Evolutionary conservation across 1,140 invertebrate genomes (phyloP), one percentile per base, ranked within the genome.

Genomic region (Aethina tumida): DNA sequence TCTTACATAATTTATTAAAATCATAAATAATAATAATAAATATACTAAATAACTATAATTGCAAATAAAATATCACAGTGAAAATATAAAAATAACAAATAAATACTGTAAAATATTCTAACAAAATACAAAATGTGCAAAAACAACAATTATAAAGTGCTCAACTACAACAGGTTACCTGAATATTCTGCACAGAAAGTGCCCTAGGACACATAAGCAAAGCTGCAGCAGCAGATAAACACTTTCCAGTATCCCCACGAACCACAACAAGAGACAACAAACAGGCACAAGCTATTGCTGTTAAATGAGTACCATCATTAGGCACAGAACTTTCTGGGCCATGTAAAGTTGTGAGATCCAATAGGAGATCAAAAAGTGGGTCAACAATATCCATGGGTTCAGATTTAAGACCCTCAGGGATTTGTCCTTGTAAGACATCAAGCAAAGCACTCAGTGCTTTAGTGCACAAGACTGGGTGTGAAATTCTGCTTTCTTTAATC

Each of bases 201-300:
- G 74, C 69, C 52, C 79, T 68, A 5, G 84, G 75, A 41, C 82
- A 89, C 85, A 94, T 95, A 8, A 95, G 70, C 45, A 96, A 70
- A 17, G 88, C 83, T 10, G 85, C 78, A 18, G 90, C 76, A 9
- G 93, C 87, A 55, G 79, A 78, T 0, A 97, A 68, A 48, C 92
- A 77, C 58, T 91, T 86, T 18, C 89, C 88, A n/a, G 91, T 92
- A 56, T 95, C 87, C 2, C 92, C 92, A 37, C 86, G 67, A 1
- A 91, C 90, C n/a, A 95, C 82, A 16, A 89, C 87, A 27, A 97
- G 67, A 39, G 87, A 88, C 17, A 97, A 71, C 1, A 97, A 69
- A 55, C 89, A 92, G 2, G 90, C 82, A 63, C 88, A 92, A 25
- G 90, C 87, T 35, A 93, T 73, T 15, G 88, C 81, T 20, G 84